Base-by-base conservation (phyloP, 2,113 vertebrate genomes). In the Paraplagusia blochii region DNA sequence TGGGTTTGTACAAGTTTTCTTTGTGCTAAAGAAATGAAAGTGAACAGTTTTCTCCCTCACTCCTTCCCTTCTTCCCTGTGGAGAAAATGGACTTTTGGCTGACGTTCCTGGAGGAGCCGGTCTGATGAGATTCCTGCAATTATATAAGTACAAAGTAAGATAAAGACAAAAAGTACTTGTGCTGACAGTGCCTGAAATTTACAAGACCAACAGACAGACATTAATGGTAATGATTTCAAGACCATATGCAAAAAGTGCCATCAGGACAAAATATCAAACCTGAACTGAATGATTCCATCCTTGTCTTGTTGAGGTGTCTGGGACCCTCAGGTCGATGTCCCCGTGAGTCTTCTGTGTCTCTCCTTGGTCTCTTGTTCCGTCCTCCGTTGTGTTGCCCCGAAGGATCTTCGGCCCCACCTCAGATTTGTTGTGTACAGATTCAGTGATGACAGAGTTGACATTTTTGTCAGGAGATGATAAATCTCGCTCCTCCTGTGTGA, bases 41-140 rank as follows among this genome's bases (percentile, higher is more conserved):
- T 29, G 3, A 29, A 6, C 22, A 29, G 22, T 29, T 29, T 29
- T 29, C 22, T 29, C 66, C 66, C 3, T 53, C 52, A 87, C 88
- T 88, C 84, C 45, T 75, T 50, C 35, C 43, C 6, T 55, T 63
- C 49, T 77, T 80, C 62, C 57, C 67, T 59, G 50, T 69, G 14
- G 62, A 61, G 58, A 76, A 80, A n/a, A n/a, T 39, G 35, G 72
- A 52, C 11, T 46, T 34, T 19, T 61, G 16, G 38, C 43, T 61
- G 51, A 53, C 79, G 42, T 77, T 80, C 85, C 82, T 88, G 66
- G 58, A 54, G 36, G 72, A 44, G 56, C 18, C 39, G 60, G 73
- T 86, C 48, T 83, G 79, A 58, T 87, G 86, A n/a, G 77, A 53
- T 49, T 68, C 79, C 73, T 81, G 80, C 14, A 54, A 69, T 56